phyloP scores from a whole-genome alignment of 2,113 vertebrate species.

The Platysternon megacephalum region DNA sequence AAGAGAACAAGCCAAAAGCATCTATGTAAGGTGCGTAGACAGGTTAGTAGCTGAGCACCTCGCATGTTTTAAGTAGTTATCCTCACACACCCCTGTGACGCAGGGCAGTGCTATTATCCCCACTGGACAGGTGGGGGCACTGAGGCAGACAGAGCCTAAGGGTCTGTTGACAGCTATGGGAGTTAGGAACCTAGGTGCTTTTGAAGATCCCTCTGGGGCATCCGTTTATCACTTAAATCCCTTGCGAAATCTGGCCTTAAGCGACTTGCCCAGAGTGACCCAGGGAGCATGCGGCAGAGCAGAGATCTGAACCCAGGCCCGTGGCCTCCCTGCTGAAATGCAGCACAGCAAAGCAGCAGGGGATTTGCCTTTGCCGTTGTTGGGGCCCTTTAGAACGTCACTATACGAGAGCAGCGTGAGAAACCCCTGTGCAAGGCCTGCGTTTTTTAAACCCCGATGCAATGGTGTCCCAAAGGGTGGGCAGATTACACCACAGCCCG shows the following conservation, averaged over 20 bases:
- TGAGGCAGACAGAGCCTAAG: not conserved
- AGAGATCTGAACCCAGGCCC: not conserved
- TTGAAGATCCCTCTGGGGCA: not conserved
- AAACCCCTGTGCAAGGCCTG: not conserved
- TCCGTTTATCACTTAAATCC: not conserved
- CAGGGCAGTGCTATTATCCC: not conserved
- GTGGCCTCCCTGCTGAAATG: not conserved
- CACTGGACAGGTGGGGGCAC: not conserved
- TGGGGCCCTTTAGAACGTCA: not conserved
- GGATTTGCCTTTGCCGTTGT: not conserved
- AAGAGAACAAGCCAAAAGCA: not conserved
- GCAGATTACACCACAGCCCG: fast-evolving
- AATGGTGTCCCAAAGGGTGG: fast-evolving
- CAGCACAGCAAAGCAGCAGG: not conserved
- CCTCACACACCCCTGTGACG: not conserved
- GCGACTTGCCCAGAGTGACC: fast-evolving
- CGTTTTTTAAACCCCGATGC: not conserved
- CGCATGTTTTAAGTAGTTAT: not conserved
- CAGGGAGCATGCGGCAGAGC: fast-evolving
- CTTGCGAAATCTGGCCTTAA: not conserved
- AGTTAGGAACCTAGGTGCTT: not conserved
- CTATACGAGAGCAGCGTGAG: not conserved
- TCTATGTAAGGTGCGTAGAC: not conserved
- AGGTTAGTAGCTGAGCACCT: not conserved
- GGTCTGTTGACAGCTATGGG: not conserved